These are phyloP conservation scores for Trematomus loennbergii DNA, from an alignment of 2,113 vertebrate species.

Conservation along the genomic window DNA sequence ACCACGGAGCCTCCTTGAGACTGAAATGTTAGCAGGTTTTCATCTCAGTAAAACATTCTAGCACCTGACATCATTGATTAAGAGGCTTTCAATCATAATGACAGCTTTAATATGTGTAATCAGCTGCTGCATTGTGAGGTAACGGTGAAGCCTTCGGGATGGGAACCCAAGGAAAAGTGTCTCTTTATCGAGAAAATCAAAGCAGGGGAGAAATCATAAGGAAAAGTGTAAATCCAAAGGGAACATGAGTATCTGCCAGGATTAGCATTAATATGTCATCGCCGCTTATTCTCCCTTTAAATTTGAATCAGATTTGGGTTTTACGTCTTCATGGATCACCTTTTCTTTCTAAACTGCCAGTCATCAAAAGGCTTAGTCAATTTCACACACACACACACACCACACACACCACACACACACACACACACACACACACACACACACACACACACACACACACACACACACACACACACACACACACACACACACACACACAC, in stretches of 20 bases:
- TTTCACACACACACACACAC: conserved; percentile 34
- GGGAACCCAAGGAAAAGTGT: conserved; percentile 15
- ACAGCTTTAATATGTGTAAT: conserved; percentile 41
- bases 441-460: conserved; percentile 40
- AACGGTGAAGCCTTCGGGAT: not conserved
- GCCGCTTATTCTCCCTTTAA: conserved; percentile 46
- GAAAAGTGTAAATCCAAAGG: conserved; percentile 37
- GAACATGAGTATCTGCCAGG: conserved; percentile 35
- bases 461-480: conserved; percentile 37
- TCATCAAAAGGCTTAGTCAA: conserved; percentile 59
- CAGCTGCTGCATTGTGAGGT: conserved; percentile 14
- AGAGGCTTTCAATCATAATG: conserved; percentile 40
- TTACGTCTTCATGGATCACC: conserved; percentile 60
- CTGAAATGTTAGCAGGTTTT: conserved; percentile 35
- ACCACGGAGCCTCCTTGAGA: not conserved
- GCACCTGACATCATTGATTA: conserved; percentile 46
- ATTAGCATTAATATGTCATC: conserved; percentile 57
- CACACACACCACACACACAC: conserved; percentile 27
- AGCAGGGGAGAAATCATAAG: not conserved
- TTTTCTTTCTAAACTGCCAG: conserved; percentile 64
- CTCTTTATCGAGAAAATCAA: conserved; percentile 34
- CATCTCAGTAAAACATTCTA: conserved; percentile 4
- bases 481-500: conserved; percentile 36
- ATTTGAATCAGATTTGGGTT: conserved; percentile 57
- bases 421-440: conserved; percentile 30